Evolutionary conservation across 2,797 vertebrate genomes (phyloP).

Genomic region (Lepilemur septentrionalis): DNA sequence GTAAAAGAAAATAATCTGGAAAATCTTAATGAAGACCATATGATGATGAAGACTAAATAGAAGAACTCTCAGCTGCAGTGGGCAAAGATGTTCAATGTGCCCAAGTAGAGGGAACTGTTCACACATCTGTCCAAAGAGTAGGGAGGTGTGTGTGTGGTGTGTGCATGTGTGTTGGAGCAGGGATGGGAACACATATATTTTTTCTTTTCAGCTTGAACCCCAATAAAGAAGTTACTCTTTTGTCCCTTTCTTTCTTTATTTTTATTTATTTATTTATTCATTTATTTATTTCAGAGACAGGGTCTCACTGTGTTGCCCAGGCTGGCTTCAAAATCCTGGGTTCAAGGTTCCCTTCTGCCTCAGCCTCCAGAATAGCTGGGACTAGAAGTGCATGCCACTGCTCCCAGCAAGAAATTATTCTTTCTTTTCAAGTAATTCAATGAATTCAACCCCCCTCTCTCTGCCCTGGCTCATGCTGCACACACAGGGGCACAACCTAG

Average conservation of each 20-base stretch:
- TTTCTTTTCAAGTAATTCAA: background rate
- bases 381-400: too few species aligned
- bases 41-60: background rate
- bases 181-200: background rate
- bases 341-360: too few species aligned
- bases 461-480: background rate
- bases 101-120: background rate
- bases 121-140: background rate
- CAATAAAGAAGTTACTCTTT: constrained; percentile 17
- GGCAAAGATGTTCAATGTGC: background rate
- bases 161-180: too few species aligned
- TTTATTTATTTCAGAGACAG: too few species aligned
- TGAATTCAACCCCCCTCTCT: background rate
- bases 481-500: background rate
- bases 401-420: background rate
- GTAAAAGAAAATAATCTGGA: background rate
- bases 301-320: too few species aligned
- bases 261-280: too few species aligned
- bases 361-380: too few species aligned
- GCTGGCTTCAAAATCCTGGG: too few species aligned
- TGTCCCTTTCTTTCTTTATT: too few species aligned
- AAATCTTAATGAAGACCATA: background rate
- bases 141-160: background rate
- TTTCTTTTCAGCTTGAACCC: background rate
- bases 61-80: background rate